Conservation (phyloP, 2,797 vertebrate species). For the Craterocephalus amniculus region DNA sequence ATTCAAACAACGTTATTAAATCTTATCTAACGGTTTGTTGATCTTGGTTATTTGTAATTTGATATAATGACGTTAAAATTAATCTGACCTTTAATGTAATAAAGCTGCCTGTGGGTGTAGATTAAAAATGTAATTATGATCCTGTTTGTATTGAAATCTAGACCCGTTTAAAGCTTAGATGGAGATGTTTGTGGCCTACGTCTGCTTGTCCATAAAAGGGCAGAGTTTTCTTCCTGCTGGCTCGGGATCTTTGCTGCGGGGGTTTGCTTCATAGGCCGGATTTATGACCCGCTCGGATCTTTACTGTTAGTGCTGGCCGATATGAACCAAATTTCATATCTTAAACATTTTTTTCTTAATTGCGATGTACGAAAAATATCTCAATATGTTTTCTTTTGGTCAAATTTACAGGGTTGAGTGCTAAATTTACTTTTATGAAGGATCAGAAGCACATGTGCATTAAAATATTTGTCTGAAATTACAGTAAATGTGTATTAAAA, state of each 20-base stretch:
- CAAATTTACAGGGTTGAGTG: no score
- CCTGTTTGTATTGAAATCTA: constrained; percentile 10
- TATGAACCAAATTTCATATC: no score
- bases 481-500: no score
- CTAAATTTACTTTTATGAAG: no score
- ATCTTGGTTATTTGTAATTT: neutral
- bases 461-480: no score
- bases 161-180: neutral
- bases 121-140: neutral
- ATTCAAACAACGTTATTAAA: neutral
- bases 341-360: no score
- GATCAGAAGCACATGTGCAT: no score
- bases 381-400: no score
- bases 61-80: neutral
- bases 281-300: constrained; percentile 43
- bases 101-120: neutral
- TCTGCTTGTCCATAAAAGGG: constrained; percentile 78
- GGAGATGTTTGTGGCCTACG: constrained; percentile 46
- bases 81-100: neutral
- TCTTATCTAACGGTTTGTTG: neutral
- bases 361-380: no score
- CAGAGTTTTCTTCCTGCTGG: constrained; percentile 54
- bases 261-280: constrained; percentile 29
- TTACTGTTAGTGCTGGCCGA: no score
- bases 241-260: constrained; percentile 50